Percentiles rank a stretch among this genome's conserved stretches.
phyloP scores from a whole-genome alignment of 2,113 vertebrate genomes.

The Cyanocitta stelleri region DNA sequence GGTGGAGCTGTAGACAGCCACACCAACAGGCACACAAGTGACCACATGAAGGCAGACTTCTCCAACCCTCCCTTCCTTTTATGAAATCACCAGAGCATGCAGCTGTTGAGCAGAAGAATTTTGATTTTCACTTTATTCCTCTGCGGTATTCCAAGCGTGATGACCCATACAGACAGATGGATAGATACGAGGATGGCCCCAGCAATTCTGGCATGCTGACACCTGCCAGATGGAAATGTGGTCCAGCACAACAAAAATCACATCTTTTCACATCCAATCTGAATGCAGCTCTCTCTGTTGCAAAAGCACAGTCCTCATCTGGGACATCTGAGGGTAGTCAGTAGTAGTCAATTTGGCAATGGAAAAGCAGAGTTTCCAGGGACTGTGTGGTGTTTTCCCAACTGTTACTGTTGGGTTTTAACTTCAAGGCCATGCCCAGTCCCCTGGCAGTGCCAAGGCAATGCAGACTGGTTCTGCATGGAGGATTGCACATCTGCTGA shows the following conservation, averaged over 20 bases:
- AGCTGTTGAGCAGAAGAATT: not conserved
- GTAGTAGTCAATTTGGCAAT: not conserved
- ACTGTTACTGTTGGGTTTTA: not conserved
- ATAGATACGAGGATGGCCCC: not conserved
- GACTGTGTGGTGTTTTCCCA: not conserved
- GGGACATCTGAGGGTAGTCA: rapidly evolving
- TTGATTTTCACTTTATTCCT: not conserved
- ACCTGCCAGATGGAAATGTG: not conserved
- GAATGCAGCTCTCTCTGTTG: not conserved
- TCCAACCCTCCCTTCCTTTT: not conserved
- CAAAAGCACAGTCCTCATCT: not conserved
- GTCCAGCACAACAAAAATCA: not conserved
- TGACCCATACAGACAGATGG: not conserved
- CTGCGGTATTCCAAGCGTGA: rapidly evolving
- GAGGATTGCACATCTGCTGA: rapidly evolving
- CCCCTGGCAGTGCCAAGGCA: not conserved
- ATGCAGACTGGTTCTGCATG: not conserved
- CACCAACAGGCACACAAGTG: not conserved
- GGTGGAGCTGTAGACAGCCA: not conserved
- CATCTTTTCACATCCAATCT: not conserved
- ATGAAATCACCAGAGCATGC: not conserved
- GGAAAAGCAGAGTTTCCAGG: not conserved
- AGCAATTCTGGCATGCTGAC: not conserved
- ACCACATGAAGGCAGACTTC: not conserved
- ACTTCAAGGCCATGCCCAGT: not conserved